These are phyloP conservation scores for Prunella fulvescens DNA, from an alignment of 2,113 vertebrate genomes.

Conservation along the genomic window DNA sequence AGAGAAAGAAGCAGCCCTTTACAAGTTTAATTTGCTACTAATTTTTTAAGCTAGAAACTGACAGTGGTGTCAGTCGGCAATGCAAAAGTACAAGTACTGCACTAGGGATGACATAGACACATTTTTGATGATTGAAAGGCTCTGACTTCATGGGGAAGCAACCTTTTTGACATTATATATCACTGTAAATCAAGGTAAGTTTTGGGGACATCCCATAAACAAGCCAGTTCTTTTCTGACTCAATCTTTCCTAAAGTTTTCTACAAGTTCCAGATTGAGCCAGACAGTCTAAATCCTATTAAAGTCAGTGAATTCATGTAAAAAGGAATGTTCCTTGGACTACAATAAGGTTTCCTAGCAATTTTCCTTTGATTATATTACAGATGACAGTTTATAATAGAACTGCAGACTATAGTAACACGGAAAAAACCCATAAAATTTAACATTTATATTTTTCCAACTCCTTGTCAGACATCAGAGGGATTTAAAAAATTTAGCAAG, in stretches of 20 bases:
- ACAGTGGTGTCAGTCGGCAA: neutral
- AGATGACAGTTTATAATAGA: constrained; percentile 70
- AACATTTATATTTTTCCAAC: constrained; percentile 70
- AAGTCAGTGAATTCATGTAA: constrained; percentile 41
- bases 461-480: constrained; percentile 68
- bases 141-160: neutral
- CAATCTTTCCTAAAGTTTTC: neutral
- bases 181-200: neutral
- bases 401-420: constrained; percentile 43
- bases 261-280: constrained; percentile 2
- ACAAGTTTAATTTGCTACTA: neutral
- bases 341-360: constrained; percentile 57
- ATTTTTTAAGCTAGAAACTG: neutral
- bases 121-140: neutral
- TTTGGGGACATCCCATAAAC: neutral
- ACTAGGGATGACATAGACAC: neutral
- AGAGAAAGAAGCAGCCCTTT: neutral
- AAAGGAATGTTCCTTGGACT: constrained; percentile 65
- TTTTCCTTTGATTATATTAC: constrained; percentile 70
- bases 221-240: neutral
- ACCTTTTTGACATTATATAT: neutral
- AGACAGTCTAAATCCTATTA: constrained; percentile 41
- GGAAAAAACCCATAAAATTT: constrained; percentile 66
- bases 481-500: constrained; percentile 63
- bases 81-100: neutral